A percentile compares a stretch with the other conserved stretches of the same genome.
Conservation (phyloP, 2,797 vertebrate genomes). For the Psittacula echo region DNA sequence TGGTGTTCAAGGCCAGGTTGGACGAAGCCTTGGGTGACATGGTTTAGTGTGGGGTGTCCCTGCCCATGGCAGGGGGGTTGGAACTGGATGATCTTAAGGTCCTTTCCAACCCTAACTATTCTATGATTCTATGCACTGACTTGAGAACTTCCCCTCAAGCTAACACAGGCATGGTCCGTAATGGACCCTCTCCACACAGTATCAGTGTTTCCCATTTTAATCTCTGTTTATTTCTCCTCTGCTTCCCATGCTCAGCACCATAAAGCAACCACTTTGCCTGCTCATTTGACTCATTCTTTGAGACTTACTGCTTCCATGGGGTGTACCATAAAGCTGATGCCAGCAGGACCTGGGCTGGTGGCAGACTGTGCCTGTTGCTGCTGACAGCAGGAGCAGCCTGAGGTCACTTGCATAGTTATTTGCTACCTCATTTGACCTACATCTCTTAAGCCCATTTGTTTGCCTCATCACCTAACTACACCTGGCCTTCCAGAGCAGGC, state of each 20-base stretch:
- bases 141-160: not conserved
- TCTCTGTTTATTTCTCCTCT: not conserved
- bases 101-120: too few relatives aligned
- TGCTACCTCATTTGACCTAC: constrained; percentile 32
- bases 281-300: not conserved
- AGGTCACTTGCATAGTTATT: not conserved
- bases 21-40: too few relatives aligned
- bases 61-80: too few relatives aligned
- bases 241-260: not conserved
- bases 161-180: rapidly evolving
- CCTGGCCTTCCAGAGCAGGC: not conserved
- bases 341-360: not conserved
- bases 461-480: constrained; percentile 15
- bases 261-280: not conserved
- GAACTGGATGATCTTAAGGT: too few relatives aligned
- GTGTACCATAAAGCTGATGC: not conserved
- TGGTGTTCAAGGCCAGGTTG: too few relatives aligned
- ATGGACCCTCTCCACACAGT: not conserved
- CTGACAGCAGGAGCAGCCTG: not conserved
- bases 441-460: constrained; percentile 40
- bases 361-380: not conserved
- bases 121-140: not conserved
- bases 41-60: too few relatives aligned
- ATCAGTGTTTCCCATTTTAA: not conserved
- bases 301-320: not conserved